A percentile compares a stretch with the other conserved stretches of the same genome.
Evolutionary conservation across 1,140 invertebrate genomes (phyloP).

Genomic region (Trachelipus rathkii): DNA sequence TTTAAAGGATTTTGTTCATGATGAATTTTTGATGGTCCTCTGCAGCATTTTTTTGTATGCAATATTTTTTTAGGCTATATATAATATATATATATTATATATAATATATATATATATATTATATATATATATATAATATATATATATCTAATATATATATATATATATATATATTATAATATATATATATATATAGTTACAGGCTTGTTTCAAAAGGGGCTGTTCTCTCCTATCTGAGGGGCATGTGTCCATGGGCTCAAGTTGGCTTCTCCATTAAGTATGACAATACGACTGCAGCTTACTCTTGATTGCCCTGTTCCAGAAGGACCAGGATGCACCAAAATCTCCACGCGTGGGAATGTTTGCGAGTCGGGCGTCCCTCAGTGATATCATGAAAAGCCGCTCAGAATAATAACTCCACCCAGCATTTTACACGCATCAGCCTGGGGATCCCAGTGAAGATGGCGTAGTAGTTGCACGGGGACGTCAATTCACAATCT

Average conservation of each 20-base stretch:
- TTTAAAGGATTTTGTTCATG: no score
- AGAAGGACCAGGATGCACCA: slow-evolving; percentile 31
- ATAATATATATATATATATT: slow-evolving; percentile 1
- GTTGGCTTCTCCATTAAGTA: slow-evolving; percentile 48
- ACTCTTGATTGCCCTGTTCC: slow-evolving; percentile 41
- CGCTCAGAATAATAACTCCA: slow-evolving; percentile 66
- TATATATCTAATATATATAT: slow-evolving; percentile 9
- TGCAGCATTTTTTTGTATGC: no score
- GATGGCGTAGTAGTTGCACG: slow-evolving; percentile 72
- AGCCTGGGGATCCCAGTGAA: slow-evolving; percentile 76
- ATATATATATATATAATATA: slow-evolving; percentile 15
- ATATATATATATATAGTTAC: slow-evolving; percentile 31
- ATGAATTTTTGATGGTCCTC: no score
- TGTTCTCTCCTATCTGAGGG: slow-evolving; percentile 64
- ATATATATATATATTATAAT: slow-evolving; percentile 7
- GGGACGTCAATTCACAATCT: slow-evolving; percentile 17
- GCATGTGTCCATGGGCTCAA: slow-evolving; percentile 59
- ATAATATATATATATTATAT: not conserved
- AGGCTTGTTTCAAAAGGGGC: slow-evolving; percentile 57
- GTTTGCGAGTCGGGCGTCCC: slow-evolving; percentile 68
- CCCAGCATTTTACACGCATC: slow-evolving; percentile 80
- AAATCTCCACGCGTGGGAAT: slow-evolving; percentile 53
- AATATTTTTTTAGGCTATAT: not conserved
- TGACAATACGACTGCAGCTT: slow-evolving; percentile 40
- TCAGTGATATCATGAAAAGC: slow-evolving; percentile 68